These are phyloP conservation scores for Neodiprion virginianus DNA, from an alignment of 1,140 invertebrate genomes.

Conservation along the genomic window DNA sequence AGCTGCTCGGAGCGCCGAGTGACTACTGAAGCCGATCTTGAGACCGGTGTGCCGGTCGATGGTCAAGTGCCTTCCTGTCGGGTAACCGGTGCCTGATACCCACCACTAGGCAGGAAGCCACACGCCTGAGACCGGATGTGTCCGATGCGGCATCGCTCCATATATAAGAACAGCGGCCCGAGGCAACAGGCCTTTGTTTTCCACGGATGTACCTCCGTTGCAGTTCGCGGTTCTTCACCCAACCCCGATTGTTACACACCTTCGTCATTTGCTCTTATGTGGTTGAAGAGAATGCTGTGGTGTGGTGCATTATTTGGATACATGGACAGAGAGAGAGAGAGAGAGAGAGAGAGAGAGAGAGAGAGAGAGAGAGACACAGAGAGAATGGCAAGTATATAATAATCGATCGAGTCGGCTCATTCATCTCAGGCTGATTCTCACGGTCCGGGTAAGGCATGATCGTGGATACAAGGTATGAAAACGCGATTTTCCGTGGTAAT, in stretches of 20 bases:
- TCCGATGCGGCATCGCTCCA: conserved; percentile 24
- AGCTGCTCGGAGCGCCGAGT: not conserved
- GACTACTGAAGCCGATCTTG: not conserved
- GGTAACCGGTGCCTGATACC: not conserved
- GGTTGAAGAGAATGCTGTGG: conserved; percentile 8
- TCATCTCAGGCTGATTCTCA: not conserved
- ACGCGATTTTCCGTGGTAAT: no score
- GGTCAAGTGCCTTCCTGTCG: not conserved
- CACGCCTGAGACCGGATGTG: conserved; percentile 49
- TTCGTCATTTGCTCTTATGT: conserved; percentile 12
- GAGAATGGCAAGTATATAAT: not conserved
- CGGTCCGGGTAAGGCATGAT: not conserved
- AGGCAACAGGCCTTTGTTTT: conserved; percentile 38
- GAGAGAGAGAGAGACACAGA: no score
- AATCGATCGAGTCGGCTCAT: not conserved
- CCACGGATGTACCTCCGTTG: not conserved
- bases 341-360: not conserved
- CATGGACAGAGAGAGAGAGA: no score
- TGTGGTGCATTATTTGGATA: no score
- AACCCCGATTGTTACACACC: not conserved
- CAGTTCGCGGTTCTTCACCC: no score
- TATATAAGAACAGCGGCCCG: conserved; percentile 24
- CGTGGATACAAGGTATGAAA: not conserved
- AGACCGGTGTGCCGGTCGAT: not conserved
- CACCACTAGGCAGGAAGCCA: conserved; percentile 46